These are phyloP conservation scores for Taxidea taxus DNA, from an alignment of 2,113 vertebrate genomes.

Conservation along the genomic window DNA sequence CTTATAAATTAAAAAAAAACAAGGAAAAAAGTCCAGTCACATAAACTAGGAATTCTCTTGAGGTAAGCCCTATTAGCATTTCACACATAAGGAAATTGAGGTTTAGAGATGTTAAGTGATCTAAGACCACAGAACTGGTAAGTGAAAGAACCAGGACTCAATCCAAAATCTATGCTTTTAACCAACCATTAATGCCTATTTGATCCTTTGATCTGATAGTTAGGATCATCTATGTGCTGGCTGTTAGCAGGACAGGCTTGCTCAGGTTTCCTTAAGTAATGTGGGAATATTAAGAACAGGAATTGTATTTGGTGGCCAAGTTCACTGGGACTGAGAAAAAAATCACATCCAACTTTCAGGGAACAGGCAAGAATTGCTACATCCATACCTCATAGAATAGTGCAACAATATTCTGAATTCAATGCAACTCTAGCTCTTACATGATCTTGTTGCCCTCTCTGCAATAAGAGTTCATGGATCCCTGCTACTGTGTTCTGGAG, in stretches of 20 bases:
- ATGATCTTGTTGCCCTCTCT: neutral
- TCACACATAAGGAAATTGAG: neutral
- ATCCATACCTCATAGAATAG: neutral
- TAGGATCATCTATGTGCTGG: neutral
- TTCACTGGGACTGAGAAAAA: neutral
- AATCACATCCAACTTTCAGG: neutral
- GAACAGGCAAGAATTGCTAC: neutral
- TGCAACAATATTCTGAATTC: neutral
- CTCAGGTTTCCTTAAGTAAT: neutral
- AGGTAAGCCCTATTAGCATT: neutral
- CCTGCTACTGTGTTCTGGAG: neutral
- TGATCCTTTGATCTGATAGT: neutral
- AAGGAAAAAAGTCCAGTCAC: neutral
- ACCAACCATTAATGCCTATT: neutral
- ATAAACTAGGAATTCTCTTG: neutral
- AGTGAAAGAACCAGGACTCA: neutral
- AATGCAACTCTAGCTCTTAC: neutral
- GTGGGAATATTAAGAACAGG: neutral
- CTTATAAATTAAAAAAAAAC: neutral
- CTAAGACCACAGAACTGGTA: neutral
- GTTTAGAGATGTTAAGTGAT: neutral
- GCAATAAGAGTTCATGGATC: neutral
- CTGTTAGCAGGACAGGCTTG: neutral
- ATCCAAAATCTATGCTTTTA: neutral
- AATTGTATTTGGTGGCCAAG: neutral